Percentiles rank a stretch among this genome's conserved stretches.
Evolutionary conservation across 2,888 invertebrate species (phyloP).

Genomic region (Coleophora flavipennella): DNA sequence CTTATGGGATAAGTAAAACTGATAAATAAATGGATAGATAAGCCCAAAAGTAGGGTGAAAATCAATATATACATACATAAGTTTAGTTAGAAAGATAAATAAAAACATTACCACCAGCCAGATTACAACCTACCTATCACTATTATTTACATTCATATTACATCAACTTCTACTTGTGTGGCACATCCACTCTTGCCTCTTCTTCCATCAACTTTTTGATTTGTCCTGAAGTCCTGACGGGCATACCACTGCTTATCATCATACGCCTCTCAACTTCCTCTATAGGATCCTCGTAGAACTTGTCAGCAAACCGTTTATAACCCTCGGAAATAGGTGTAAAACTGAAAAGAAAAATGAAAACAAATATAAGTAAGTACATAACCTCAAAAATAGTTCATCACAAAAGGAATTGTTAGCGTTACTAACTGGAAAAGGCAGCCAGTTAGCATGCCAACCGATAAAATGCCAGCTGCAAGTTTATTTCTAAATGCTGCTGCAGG

Average conservation of each 20-base stretch:
- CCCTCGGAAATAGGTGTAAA: constrained; percentile 32
- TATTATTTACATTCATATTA: constrained; percentile 31
- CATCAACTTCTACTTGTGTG: constrained; percentile 31
- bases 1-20: too few relatives aligned
- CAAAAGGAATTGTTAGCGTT: constrained; percentile 2
- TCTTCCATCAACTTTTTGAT: constrained; percentile 37
- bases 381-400: constrained; percentile 23
- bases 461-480: constrained; percentile 54
- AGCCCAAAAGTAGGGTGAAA: too few relatives aligned
- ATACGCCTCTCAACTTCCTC: constrained; percentile 53
- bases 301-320: constrained; percentile 33
- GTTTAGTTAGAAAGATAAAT: too few relatives aligned
- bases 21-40: too few relatives aligned
- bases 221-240: constrained; percentile 29
- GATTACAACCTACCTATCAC: constrained; percentile 29
- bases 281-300: constrained; percentile 50
- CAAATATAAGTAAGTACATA: constrained; percentile 13
- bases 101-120: too few relatives aligned
- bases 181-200: constrained; percentile 33
- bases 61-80: too few relatives aligned
- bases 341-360: constrained; percentile 32
- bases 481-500: constrained; percentile 74
- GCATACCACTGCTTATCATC: constrained; percentile 48
- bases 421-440: constrained; percentile 69
- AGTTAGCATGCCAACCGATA: constrained; percentile 49